phyloP scores from a whole-genome alignment of 2,797 vertebrate species.

The Pampus argenteus region DNA sequence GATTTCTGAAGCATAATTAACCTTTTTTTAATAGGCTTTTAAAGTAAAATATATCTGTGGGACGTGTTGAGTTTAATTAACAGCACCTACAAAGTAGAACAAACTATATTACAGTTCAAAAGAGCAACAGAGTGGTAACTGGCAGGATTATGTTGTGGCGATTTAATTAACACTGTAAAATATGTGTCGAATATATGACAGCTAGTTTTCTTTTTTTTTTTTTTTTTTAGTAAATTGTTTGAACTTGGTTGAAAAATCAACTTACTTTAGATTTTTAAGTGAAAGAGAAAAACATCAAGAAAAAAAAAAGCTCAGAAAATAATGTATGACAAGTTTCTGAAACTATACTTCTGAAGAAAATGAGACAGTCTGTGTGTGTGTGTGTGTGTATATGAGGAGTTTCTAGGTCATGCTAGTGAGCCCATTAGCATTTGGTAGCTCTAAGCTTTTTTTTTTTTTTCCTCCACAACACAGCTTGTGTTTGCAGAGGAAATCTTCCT shows the following conservation, averaged over 20 bases:
- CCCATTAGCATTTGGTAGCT: constrained; percentile 72
- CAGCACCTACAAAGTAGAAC: neutral
- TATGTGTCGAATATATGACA: neutral
- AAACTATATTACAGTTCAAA: neutral
- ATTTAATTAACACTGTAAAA: neutral
- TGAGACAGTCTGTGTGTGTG: constrained; percentile 38
- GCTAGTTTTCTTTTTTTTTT: neutral
- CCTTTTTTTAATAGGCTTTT: neutral
- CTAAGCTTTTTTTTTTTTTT: constrained; percentile 21
- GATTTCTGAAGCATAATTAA: neutral
- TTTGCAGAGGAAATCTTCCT: constrained; percentile 72
- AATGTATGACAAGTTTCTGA: constrained; percentile 39
- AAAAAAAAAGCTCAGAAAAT: constrained; percentile 12
- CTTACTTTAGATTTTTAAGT: constrained; percentile 10
- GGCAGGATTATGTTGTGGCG: neutral
- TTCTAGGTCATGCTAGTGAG: constrained; percentile 79
- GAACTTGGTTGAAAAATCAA: no score
- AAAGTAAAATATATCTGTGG: constrained; percentile 9
- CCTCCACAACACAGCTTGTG: constrained; percentile 67
- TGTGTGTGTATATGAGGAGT: constrained; percentile 43
- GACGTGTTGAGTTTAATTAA: neutral
- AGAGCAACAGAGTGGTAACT: neutral
- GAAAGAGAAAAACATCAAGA: constrained; percentile 2
- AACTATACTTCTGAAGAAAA: constrained; percentile 52
- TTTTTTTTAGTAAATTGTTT: neutral